Conservation (phyloP, 2,888 invertebrate genomes). For the Lamellibrachia satsuma region DNA sequence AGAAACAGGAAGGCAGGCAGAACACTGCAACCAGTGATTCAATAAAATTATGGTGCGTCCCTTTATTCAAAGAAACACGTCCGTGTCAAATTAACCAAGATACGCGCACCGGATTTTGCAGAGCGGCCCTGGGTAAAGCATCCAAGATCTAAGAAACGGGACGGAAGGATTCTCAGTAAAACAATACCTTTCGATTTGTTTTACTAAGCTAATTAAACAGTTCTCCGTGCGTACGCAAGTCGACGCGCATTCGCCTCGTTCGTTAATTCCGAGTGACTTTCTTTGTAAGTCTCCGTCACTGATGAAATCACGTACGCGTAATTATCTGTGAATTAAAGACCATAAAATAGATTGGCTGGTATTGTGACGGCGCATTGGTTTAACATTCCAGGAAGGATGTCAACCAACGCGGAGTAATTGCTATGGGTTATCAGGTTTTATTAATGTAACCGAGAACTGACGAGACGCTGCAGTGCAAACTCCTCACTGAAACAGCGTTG, state of each 20-base stretch:
- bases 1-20: not conserved
- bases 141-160: not conserved
- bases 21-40: not conserved
- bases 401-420: not conserved
- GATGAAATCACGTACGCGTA: not conserved
- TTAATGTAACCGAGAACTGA: not conserved
- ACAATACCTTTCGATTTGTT: not conserved
- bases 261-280: not conserved
- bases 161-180: not conserved
- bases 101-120: not conserved
- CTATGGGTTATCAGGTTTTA: not conserved
- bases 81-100: not conserved
- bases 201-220: not conserved
- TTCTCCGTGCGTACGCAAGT: not conserved
- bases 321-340: constrained; percentile 4
- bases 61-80: not conserved
- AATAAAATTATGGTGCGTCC: not conserved
- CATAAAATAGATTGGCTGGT: not conserved
- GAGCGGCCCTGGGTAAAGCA: too few species aligned
- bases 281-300: not conserved
- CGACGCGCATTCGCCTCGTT: not conserved
- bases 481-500: not conserved
- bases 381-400: not conserved
- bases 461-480: not conserved
- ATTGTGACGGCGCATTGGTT: not conserved